A percentile compares a stretch with the other conserved stretches of the same genome.
phyloP scores from a whole-genome alignment of 2,113 vertebrate species.

The Candoia aspera region DNA sequence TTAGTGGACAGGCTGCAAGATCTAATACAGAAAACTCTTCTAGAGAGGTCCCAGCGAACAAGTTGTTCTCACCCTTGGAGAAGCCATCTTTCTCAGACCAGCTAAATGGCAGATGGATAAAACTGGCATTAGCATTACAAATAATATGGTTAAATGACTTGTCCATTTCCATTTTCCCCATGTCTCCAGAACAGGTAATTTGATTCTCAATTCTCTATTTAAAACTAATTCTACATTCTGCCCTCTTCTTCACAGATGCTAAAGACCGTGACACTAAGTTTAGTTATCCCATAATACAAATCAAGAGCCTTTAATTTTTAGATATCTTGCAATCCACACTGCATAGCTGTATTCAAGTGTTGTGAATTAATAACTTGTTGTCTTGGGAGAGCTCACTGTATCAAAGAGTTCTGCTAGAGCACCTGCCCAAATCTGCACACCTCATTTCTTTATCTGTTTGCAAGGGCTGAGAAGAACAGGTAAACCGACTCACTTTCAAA shows the following conservation, averaged over 20 bases:
- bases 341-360: background rate
- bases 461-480: background rate
- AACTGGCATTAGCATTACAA: background rate
- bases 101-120: background rate
- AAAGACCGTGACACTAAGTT: background rate
- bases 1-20: background rate
- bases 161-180: background rate
- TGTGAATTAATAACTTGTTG: background rate
- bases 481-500: background rate
- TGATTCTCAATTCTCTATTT: background rate
- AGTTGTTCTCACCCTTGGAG: background rate
- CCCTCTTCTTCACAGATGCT: background rate
- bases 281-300: background rate
- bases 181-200: background rate
- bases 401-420: background rate
- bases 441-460: background rate
- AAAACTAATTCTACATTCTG: background rate
- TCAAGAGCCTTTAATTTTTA: background rate
- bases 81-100: background rate
- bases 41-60: background rate
- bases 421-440: background rate
- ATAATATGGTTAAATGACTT: background rate
- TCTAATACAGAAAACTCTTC: background rate
- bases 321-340: background rate
- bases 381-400: background rate